Base-by-base conservation (phyloP, 1,140 invertebrate genomes). In the Maconellicoccus hirsutus region DNA sequence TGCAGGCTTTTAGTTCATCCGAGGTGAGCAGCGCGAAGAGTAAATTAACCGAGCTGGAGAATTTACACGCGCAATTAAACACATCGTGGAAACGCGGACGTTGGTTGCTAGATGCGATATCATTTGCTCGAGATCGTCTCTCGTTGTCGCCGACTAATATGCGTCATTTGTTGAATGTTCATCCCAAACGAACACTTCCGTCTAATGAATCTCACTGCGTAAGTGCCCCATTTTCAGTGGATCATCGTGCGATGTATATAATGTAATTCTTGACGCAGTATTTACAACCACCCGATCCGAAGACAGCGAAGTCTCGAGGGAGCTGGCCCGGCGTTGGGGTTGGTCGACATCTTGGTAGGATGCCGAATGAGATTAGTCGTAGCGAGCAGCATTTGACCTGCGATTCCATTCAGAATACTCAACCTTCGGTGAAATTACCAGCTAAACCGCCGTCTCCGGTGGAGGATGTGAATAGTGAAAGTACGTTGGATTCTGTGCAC, bases 101-200 rank as follows among this genome's bases (percentile, higher is more conserved):
- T 14, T 98, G 96, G 96, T 84, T 98, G 0, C 92, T 96, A 84
- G 94, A 98, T 76, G 87, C 96, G 1, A 91, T 98, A 42, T 89
- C 91, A 0, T 94, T 93, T 77, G 93, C 94, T 0, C 82, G 94
- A 71, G 94, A 96, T 77, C 89, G 91, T 75, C 83, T 79, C 12
- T 75, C 70, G 72, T 73, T 69, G 6, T 73, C 77, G 3, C 81
- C 81, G 3, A 80, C 80, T 52, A 79, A 76, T 16, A 80, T 83
- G 74, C 79, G 77, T 33, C 76, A 80, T 70, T 72, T 83, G 22
- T 72, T 83, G 12, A 42, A 38, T 19, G 42, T 25, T 6, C 70
- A 70, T 23, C 70, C 70, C 7, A 29, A 39, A 29, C 27, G 38
- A 12, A 29, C 69, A 1, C 27, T 29, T 29, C 27, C 69, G 1